Conservation (phyloP, 2,113 vertebrate species). For the Crypturellus undulatus region DNA sequence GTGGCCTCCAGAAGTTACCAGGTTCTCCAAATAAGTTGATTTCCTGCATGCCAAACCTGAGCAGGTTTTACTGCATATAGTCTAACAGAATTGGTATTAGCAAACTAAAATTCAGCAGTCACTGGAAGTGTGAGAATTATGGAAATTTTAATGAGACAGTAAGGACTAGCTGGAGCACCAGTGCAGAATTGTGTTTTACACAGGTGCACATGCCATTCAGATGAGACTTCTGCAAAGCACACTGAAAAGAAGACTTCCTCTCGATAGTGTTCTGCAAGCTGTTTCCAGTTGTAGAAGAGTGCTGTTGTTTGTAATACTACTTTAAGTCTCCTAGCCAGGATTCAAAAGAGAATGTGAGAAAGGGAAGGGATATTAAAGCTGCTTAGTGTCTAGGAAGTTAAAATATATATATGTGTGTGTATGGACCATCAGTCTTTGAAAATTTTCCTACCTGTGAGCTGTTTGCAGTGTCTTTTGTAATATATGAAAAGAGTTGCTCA, state of each 20-base stretch:
- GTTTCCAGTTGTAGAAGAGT: not conserved
- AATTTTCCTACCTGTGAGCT: not conserved
- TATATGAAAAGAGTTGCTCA: not conserved
- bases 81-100: not conserved
- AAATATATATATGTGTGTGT: too few species aligned
- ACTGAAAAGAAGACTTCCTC: not conserved
- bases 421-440: not conserved
- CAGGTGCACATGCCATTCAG: not conserved
- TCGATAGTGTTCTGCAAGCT: not conserved
- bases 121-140: not conserved
- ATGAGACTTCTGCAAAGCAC: not conserved
- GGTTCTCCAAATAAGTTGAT: not conserved
- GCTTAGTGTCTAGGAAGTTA: not conserved
- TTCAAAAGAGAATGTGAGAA: not conserved
- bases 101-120: not conserved
- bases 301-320: not conserved
- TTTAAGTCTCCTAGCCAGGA: not conserved
- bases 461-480: not conserved
- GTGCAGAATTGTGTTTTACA: not conserved
- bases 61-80: not conserved
- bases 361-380: not conserved
- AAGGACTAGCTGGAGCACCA: not conserved
- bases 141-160: not conserved
- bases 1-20: not conserved
- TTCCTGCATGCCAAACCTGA: not conserved